Evolutionary conservation across 1,140 invertebrate genomes (phyloP).

Genomic region (Philaenus spumarius): DNA sequence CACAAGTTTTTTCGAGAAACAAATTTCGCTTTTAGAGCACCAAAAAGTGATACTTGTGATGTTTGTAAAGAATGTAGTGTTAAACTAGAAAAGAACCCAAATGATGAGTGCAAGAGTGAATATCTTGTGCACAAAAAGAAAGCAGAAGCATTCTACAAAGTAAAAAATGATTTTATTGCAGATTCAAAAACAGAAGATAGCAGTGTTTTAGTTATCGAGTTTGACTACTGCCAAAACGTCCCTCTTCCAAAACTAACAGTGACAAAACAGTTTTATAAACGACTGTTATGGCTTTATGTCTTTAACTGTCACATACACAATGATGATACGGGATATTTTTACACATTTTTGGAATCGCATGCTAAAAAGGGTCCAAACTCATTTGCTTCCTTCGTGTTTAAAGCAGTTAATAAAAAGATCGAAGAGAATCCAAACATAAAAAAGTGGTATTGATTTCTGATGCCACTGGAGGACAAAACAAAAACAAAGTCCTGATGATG

Average conservation of each 20-base stretch:
- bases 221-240: slow-evolving; percentile 21
- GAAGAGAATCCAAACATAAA: background rate
- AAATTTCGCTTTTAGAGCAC: slow-evolving; percentile 10
- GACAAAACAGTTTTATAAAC: slow-evolving; percentile 21
- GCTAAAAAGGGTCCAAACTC: slow-evolving; percentile 13
- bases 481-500: slow-evolving; percentile 1
- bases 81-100: too few relatives aligned
- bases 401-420: background rate
- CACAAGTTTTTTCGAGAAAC: slow-evolving; percentile 14
- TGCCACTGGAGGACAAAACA: slow-evolving; percentile 17
- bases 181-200: slow-evolving; percentile 5
- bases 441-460: slow-evolving; percentile 10
- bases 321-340: too few relatives aligned
- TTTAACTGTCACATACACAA: slow-evolving; percentile 21
- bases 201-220: slow-evolving; percentile 18
- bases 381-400: slow-evolving; percentile 9
- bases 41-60: slow-evolving; percentile 17
- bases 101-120: too few relatives aligned
- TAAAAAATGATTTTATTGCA: slow-evolving; percentile 1
- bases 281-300: slow-evolving; percentile 19
- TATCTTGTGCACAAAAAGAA: too few relatives aligned
- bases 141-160: background rate
- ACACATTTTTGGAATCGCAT: slow-evolving; percentile 11
- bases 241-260: slow-evolving; percentile 16
- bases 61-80: slow-evolving; percentile 16